Conservation (phyloP, 2,797 vertebrate species). For the Sebastolobus altivelis region DNA sequence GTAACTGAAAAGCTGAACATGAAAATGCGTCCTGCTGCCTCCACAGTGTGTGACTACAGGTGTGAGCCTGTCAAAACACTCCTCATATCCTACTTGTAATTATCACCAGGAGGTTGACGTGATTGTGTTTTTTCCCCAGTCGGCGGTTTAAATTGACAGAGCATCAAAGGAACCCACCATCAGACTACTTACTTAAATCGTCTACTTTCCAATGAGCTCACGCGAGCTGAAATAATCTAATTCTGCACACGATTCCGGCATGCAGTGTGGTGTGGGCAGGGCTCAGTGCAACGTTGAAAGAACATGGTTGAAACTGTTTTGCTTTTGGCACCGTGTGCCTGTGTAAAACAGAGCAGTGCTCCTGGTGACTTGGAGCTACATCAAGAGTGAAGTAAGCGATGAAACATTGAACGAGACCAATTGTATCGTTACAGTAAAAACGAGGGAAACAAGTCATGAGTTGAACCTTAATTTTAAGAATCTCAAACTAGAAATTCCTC, state of each 20-base stretch:
- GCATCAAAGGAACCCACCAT: constrained; percentile 48
- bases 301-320: constrained; percentile 44
- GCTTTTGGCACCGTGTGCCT: constrained; percentile 29
- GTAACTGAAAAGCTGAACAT: constrained; percentile 5
- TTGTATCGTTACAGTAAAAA: constrained; percentile 25
- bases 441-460: not conserved
- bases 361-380: constrained; percentile 40
- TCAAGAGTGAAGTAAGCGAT: constrained; percentile 56
- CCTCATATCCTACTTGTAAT: constrained; percentile 33
- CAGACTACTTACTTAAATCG: constrained; percentile 40
- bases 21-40: constrained; percentile 1
- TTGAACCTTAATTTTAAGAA: not conserved
- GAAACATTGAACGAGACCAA: constrained; percentile 37
- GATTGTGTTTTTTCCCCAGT: constrained; percentile 33
- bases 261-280: constrained; percentile 19
- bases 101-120: constrained; percentile 49
- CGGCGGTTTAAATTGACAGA: constrained; percentile 37
- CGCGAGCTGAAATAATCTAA: constrained; percentile 50
- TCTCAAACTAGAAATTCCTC: constrained; percentile 1
- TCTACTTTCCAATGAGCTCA: constrained; percentile 68
- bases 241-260: constrained; percentile 46
- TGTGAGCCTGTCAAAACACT: constrained; percentile 51
- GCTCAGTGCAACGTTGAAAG: constrained; percentile 42
- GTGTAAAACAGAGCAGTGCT: constrained; percentile 42
- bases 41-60: constrained; percentile 26